Conservation (phyloP, 2,888 invertebrate species). For the Chalcis sispes region DNA sequence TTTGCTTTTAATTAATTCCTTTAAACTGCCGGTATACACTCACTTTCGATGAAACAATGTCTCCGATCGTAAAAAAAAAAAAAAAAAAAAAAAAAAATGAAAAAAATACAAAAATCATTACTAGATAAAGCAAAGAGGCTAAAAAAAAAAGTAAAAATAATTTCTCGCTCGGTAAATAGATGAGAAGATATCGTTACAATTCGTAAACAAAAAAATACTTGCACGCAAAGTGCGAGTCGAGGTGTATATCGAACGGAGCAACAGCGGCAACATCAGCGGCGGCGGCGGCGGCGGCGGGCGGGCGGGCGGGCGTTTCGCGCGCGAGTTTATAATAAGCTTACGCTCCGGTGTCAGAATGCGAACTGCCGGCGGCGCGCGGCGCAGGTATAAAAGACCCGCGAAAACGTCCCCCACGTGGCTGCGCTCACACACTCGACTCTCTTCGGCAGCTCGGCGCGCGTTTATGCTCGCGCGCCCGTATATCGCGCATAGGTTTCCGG, state of each 20-base stretch:
- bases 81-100: too few relatives aligned
- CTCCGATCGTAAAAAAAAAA: too few relatives aligned
- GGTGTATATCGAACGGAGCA: neutral
- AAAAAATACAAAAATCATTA: too few relatives aligned
- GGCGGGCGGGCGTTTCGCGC: neutral
- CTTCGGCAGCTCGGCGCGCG: neutral
- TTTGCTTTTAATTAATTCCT: too few relatives aligned
- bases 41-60: too few relatives aligned
- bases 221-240: neutral
- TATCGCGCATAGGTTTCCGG: neutral
- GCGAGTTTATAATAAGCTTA: neutral
- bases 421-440: neutral
- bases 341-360: constrained; percentile 40
- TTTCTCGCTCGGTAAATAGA: neutral
- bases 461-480: neutral
- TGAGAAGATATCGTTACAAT: neutral
- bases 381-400: constrained; percentile 32
- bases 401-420: constrained; percentile 49
- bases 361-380: constrained; percentile 46
- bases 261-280: neutral
- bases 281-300: neutral
- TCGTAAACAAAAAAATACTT: neutral
- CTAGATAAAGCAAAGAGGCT: too few relatives aligned
- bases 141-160: neutral
- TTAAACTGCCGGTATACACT: too few relatives aligned